Evolutionary conservation across 1,140 invertebrate species (phyloP).

Genomic region (Homalodisca vitripennis): DNA sequence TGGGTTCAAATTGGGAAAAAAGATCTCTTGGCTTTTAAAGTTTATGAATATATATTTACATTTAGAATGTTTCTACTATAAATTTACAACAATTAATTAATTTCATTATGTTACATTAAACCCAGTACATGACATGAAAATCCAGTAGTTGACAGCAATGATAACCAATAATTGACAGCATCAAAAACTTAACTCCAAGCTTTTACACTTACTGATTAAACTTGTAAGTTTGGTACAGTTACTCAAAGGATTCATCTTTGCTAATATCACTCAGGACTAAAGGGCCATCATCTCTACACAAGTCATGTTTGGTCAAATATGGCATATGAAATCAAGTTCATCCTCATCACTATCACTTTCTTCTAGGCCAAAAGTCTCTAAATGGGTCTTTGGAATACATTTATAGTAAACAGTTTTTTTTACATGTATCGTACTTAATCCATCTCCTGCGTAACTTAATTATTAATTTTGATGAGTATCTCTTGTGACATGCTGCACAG

Average conservation of each 20-base stretch:
- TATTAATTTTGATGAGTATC: not conserved
- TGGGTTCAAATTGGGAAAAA: too few relatives aligned
- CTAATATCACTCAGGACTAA: not conserved
- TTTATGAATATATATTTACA: too few relatives aligned
- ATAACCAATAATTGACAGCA: not conserved
- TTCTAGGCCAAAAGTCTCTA: not conserved
- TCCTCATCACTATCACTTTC: not conserved
- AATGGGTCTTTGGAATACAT: not conserved
- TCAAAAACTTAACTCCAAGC: not conserved
- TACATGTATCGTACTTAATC: constrained; percentile 2
- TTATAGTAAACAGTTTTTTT: not conserved
- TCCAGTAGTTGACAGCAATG: not conserved
- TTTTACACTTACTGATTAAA: not conserved
- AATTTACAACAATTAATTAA: too few relatives aligned
- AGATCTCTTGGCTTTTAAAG: too few relatives aligned
- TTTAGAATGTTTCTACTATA: too few relatives aligned
- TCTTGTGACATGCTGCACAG: not conserved
- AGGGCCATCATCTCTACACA: not conserved
- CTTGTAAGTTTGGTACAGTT: not conserved
- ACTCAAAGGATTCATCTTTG: not conserved
- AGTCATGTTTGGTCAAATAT: not conserved
- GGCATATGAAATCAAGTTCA: not conserved
- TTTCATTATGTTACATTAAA: too few relatives aligned
- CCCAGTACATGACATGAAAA: not conserved
- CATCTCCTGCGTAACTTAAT: not conserved